Conservation (phyloP, 2,797 vertebrate species). For the Cyprinodon diabolis region DNA sequence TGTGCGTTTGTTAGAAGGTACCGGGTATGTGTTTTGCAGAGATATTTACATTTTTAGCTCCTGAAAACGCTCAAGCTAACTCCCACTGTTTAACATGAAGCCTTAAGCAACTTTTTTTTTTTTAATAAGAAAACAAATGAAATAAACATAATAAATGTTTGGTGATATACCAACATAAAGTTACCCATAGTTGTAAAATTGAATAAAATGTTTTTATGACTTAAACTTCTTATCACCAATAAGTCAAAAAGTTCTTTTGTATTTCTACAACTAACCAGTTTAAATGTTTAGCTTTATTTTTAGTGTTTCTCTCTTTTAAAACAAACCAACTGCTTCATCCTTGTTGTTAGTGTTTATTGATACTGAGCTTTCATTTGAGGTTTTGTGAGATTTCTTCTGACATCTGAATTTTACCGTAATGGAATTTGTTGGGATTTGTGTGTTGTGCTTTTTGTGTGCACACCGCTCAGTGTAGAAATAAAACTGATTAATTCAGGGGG, state of each 20-base stretch:
- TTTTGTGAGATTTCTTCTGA: too few species aligned
- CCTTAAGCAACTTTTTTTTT: neutral
- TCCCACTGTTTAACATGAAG: neutral
- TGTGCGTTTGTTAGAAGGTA: constrained; percentile 5
- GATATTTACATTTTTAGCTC: constrained; percentile 22
- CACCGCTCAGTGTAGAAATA: too few species aligned
- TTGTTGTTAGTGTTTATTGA: too few species aligned
- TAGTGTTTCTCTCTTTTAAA: too few species aligned
- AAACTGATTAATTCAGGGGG: too few species aligned
- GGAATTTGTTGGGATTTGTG: too few species aligned
- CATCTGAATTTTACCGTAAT: too few species aligned
- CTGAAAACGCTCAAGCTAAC: neutral
- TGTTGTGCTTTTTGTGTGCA: too few species aligned
- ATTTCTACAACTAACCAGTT: neutral
- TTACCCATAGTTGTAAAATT: neutral
- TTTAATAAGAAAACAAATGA: too few species aligned
- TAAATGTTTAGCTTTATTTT: too few species aligned
- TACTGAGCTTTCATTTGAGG: too few species aligned
- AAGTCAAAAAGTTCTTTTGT: neutral
- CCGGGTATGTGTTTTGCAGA: constrained; percentile 4
- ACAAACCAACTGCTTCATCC: too few species aligned
- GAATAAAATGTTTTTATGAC: neutral
- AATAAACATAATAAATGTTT: neutral
- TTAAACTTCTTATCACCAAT: neutral
- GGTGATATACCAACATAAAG: neutral